Evolutionary conservation across 2,113 vertebrate species (phyloP).

Genomic region (Neomonachus schauinslandi): DNA sequence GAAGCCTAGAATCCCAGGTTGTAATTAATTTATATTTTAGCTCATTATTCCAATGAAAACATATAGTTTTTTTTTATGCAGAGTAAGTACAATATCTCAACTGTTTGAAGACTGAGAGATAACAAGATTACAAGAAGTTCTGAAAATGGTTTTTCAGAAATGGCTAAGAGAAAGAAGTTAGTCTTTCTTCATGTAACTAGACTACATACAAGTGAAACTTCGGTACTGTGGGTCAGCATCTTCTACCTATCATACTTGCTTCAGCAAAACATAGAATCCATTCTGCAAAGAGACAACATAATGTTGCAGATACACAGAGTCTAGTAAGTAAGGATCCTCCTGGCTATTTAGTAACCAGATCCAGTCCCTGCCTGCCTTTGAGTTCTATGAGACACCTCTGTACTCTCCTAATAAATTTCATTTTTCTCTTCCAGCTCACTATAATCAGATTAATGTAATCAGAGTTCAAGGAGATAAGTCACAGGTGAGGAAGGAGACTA

Average conservation of each 20-base stretch:
- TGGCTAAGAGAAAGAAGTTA: background rate
- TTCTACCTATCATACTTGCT: background rate
- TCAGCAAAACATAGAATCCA: background rate
- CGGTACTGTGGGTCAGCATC: background rate
- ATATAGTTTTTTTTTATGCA: constrained; percentile 9
- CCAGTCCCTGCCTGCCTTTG: background rate
- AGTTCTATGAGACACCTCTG: background rate
- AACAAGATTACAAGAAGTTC: background rate
- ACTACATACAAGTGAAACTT: background rate
- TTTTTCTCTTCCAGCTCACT: background rate
- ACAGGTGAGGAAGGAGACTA: background rate
- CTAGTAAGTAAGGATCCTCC: background rate
- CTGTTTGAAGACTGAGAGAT: constrained; percentile 4
- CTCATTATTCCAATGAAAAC: constrained; percentile 12
- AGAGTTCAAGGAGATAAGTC: background rate
- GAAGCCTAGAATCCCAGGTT: background rate
- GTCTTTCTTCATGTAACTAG: background rate
- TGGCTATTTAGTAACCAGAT: background rate
- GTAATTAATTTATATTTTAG: constrained; percentile 1
- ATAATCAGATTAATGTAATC: background rate
- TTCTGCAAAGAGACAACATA: background rate
- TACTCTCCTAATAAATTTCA: background rate
- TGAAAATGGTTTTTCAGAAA: background rate
- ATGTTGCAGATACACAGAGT: background rate
- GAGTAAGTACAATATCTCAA: background rate